Percentiles rank a stretch among this genome's conserved stretches.
These are phyloP conservation scores for Sebastes jordani DNA, from an alignment of 2,797 vertebrate genomes.

Conservation along the genomic window DNA sequence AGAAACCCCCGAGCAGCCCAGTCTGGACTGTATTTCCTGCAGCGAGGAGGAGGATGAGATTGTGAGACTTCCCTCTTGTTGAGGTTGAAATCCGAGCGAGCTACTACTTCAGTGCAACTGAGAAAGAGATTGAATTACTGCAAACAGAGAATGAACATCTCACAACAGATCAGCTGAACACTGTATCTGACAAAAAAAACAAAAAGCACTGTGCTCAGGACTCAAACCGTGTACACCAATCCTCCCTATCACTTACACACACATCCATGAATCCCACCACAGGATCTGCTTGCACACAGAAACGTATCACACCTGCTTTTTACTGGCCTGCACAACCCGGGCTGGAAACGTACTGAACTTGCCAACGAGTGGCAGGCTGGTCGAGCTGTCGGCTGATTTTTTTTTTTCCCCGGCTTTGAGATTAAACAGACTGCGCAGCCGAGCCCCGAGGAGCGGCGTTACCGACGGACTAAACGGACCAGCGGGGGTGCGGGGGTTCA, in stretches of 20 bases:
- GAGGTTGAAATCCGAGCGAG: slow-evolving; percentile 27
- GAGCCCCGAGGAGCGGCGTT: slow-evolving; percentile 21
- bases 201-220: slow-evolving; percentile 52
- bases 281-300: slow-evolving; percentile 56
- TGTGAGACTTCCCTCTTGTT: slow-evolving; percentile 20
- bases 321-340: slow-evolving; percentile 42
- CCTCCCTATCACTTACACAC: slow-evolving; percentile 48
- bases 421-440: slow-evolving; percentile 25
- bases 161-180: slow-evolving; percentile 59
- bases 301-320: slow-evolving; percentile 54
- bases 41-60: slow-evolving; percentile 6
- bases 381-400: slow-evolving; percentile 3
- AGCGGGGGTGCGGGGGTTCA: not conserved
- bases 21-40: slow-evolving; percentile 33
- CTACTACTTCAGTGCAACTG: slow-evolving; percentile 39
- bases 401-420: slow-evolving; percentile 39
- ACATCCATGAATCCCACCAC: slow-evolving; percentile 35
- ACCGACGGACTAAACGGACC: slow-evolving; percentile 20
- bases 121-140: slow-evolving; percentile 56
- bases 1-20: not conserved
- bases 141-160: slow-evolving; percentile 55
- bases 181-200: slow-evolving; percentile 50
- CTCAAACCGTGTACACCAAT: slow-evolving; percentile 52
- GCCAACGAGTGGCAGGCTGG: not conserved
- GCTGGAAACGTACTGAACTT: not conserved